These are phyloP conservation scores for Luidia sarsii DNA, from an alignment of 53 echinoderm and acorn worm genomes.

Conservation along the genomic window DNA sequence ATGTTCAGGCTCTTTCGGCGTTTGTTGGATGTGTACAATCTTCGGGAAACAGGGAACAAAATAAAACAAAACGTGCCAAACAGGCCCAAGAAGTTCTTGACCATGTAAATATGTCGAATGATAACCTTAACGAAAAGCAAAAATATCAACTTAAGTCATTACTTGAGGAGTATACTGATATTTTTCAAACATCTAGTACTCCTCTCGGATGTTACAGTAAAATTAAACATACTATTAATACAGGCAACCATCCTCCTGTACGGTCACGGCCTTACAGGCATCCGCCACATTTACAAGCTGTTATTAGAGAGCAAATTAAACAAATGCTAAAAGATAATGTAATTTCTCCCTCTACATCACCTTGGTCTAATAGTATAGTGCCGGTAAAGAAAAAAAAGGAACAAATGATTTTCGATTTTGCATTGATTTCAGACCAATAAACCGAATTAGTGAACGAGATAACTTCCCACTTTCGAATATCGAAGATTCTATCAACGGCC, in stretches of 20 bases:
- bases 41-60: not conserved
- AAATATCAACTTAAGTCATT: not conserved
- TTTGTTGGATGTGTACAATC: not conserved
- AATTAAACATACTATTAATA: not conserved
- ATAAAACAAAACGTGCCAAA: not conserved
- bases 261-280: not conserved
- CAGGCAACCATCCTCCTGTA: not conserved
- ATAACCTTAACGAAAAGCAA: not conserved
- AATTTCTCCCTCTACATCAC: not conserved
- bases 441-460: constrained; percentile 30
- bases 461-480: constrained; percentile 34
- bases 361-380: constrained; percentile 30
- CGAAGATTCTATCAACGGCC: not conserved
- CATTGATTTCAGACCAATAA: constrained; percentile 24
- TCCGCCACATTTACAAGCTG: not conserved
- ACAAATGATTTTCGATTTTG: constrained; percentile 25
- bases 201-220: not conserved
- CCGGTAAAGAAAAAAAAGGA: constrained; percentile 29
- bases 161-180: not conserved
- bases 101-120: constrained; percentile 6
- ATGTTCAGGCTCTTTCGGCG: not conserved
- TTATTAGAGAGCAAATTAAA: not conserved
- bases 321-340: constrained; percentile 14
- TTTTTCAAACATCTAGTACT: not conserved
- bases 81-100: not conserved